Evolutionary conservation across 2,797 vertebrate species (phyloP), one percentile per base, ranked within the genome.

Genomic region (Falco columbarius): DNA sequence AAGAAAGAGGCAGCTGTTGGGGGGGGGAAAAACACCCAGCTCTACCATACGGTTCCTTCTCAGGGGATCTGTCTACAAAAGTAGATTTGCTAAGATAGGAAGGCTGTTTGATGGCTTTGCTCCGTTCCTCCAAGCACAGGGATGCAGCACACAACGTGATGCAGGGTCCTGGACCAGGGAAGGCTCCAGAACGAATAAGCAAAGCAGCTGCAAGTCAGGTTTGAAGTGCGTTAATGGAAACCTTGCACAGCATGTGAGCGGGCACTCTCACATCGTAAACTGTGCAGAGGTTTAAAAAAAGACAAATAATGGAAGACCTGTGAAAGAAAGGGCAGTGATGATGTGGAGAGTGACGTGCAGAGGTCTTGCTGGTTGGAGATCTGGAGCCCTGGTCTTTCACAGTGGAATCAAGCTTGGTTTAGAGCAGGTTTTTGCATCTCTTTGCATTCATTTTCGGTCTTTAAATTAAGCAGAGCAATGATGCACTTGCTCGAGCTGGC

Each of bases 121-220:
- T 74, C 65, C 42, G 2, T 75, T 47, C 46, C 58, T 88, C 32
- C 4, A 6, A 46, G 44, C 42, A 3, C 15, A 12, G 75, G 81
- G 77, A 74, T 83, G 79, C 56, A 62, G 34, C 79, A 40, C 38
- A 23, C 38, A 9, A 14, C 0, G 9, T 44, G 91, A 52, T 76
- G 76, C 70, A 52, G 73, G 38, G 85, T 85, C 56, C 68, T 70
- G 91, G 81, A 0, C 38, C 0, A 1, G 47, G 51, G 36, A 56
- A 61, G 51, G 81, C 87, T 90, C 62, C 44, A 22, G 54, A 40
- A 66, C 66, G 77, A 93, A 86, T 58, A 92, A 89, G 91, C 67
- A 89, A 81, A 95, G 93, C 94, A 95, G 88, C 88, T 93, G 82
- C 82, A 46, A 59, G 91, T 70, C 89, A 70, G 90, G 88, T 94